Base-by-base conservation (phyloP, 2,113 vertebrate genomes). In the Indicator maculatus region DNA sequence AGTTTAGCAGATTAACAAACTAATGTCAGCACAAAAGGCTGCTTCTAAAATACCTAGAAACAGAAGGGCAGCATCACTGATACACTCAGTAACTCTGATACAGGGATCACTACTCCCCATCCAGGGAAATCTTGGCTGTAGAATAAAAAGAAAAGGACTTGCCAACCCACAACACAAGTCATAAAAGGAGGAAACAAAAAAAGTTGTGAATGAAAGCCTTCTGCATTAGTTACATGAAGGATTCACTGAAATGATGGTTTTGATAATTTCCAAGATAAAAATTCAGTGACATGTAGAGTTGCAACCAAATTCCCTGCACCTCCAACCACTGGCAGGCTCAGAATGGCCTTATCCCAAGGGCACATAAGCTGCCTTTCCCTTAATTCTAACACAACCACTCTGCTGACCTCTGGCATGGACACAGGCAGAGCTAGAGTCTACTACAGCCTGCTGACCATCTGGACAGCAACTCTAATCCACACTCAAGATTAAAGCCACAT, bases 401-500 rank as follows among this genome's bases (percentile, higher is more conserved):
- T 18, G 21, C n/a, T 13, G 47, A 64, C 73, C 88, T 60, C 67
- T 91, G 94, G 13, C 91, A 53, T 14, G 72, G 82, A 12, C 82
- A 30, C 27, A 15, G 79, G 4, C 79, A 33, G 83, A 73, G 82
- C 82, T 60, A 3, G 3, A 36, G 44, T 5, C 67, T 19, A 15
- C 44, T 12, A 2, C 76, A 88, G 71, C 16, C 80, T 50, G 83
- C 36, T 3, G 3, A 33, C 96, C 96, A 96, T 96, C 94, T 97
- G 95, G 93, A 12, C 50, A 59, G 89, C 89, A 64, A 28, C 41
- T 26, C 74, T 83, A 97, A 97, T 96, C 96, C 88, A 76, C 56
- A 20, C 60, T 47, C 0, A 4, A 47, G 94, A 95, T 85, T 95
- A 93, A 36, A 52, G 3, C 55, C 5, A 12, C 55, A 5, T 63